Percentiles rank a stretch among this genome's conserved stretches.
Conservation (phyloP, 1,140 invertebrate species). For the Brachionus manjavacas region DNA sequence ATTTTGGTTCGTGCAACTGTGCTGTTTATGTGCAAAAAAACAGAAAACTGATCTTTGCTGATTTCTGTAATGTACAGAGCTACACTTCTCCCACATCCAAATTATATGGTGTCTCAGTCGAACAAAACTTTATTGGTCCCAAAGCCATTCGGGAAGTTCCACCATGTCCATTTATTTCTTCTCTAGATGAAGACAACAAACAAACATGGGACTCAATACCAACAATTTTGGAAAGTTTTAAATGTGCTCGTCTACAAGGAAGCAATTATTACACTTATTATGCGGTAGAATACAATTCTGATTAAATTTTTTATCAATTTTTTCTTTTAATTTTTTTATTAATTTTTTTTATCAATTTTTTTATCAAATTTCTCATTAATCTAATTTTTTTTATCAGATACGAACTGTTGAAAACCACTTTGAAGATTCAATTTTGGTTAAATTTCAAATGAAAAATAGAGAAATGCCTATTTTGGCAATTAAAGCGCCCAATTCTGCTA, state of each 20-base stretch:
- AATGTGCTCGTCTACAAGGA: conserved; percentile 20
- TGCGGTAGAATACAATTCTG: neutral
- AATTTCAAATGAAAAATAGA: neutral
- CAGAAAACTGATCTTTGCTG: conserved; percentile 6
- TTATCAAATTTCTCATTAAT: too few relatives aligned
- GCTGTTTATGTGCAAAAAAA: neutral
- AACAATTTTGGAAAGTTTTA: conserved; percentile 1
- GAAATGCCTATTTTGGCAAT: neutral
- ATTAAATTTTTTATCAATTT: too few relatives aligned
- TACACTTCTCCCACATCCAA: neutral
- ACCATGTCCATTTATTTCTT: neutral
- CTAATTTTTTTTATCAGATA: neutral
- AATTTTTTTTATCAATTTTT: too few relatives aligned
- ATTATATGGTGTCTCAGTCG: neutral
- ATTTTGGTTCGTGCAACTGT: neutral
- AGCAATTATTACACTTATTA: neutral
- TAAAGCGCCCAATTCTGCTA: neutral
- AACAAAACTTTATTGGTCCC: neutral
- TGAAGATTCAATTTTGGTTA: neutral
- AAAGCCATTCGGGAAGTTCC: neutral
- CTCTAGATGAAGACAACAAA: neutral
- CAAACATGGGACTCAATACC: neutral
- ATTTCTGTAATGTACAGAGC: neutral
- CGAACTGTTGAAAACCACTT: neutral
- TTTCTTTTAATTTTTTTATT: too few relatives aligned